A percentile compares a stretch with the other conserved stretches of the same genome.
phyloP scores from a whole-genome alignment of 1,140 invertebrate genomes.

The Ceratina japonica region DNA sequence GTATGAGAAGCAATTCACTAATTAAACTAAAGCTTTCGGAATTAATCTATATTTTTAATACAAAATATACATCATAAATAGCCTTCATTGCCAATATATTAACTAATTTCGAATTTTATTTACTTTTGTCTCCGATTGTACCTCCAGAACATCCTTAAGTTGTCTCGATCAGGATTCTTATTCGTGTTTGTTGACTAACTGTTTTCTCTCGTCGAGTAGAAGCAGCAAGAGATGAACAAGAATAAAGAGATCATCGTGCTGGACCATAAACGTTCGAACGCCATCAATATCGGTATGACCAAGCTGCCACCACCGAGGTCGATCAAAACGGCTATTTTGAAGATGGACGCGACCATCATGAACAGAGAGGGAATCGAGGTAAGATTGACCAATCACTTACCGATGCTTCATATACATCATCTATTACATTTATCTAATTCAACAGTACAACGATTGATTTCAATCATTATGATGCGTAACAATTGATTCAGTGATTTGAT shows the following conservation, averaged over 20 bases:
- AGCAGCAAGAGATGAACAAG: conserved; percentile 95
- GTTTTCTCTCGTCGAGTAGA: conserved; percentile 81
- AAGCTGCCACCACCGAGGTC: conserved; percentile 97
- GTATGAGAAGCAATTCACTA: too few relatives aligned
- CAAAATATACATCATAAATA: too few relatives aligned
- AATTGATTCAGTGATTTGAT: too few relatives aligned
- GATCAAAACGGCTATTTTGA: conserved; percentile 98
- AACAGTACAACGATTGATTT: background rate
- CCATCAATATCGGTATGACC: conserved; percentile 99
- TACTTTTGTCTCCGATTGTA: too few relatives aligned
- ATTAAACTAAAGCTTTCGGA: too few relatives aligned
- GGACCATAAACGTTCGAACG: conserved; percentile 98
- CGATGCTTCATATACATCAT: background rate
- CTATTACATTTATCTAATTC: too few relatives aligned
- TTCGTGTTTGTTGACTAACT: background rate
- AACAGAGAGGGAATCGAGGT: conserved; percentile 98
- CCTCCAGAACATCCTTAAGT: too few relatives aligned
- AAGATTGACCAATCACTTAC: conserved; percentile 50
- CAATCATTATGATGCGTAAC: background rate
- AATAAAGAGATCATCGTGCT: conserved; percentile 97
- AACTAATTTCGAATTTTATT: too few relatives aligned
- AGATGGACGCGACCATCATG: conserved; percentile 99
- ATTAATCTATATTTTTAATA: too few relatives aligned
- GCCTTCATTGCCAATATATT: too few relatives aligned
- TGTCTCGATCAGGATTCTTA: too few relatives aligned